These are phyloP conservation scores for Drosophila lini DNA, from an alignment of 1,140 invertebrate genomes.

Conservation along the genomic window DNA sequence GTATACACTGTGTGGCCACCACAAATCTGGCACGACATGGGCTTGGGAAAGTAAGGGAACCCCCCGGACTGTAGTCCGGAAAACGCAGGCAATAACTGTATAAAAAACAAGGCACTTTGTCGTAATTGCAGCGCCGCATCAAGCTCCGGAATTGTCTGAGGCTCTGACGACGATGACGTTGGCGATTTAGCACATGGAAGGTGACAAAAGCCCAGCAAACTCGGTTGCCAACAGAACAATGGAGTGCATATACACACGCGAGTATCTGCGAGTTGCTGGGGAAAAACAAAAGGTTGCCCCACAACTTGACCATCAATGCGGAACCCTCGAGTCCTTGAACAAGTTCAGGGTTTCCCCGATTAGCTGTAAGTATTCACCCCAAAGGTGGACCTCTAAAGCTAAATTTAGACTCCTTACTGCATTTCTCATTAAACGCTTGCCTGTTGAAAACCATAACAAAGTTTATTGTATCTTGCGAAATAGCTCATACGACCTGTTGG, in stretches of 20 bases:
- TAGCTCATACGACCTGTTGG: slow-evolving; percentile 9
- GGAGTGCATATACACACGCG: slow-evolving; percentile 24
- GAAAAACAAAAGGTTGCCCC: slow-evolving; percentile 7
- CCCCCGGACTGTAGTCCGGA: slow-evolving; percentile 18
- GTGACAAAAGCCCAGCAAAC: slow-evolving; percentile 47
- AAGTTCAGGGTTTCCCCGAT: slow-evolving; percentile 22
- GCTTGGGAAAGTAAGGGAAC: slow-evolving; percentile 11
- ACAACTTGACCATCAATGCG: slow-evolving; percentile 20
- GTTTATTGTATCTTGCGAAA: slow-evolving; percentile 5
- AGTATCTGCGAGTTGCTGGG: slow-evolving; percentile 1
- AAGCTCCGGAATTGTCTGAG: slow-evolving; percentile 19
- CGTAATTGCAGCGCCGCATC: slow-evolving; percentile 37
- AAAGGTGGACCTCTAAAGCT: neutral
- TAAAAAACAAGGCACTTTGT: slow-evolving; percentile 27
- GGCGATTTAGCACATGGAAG: slow-evolving; percentile 48
- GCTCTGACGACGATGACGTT: slow-evolving; percentile 15
- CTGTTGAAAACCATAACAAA: neutral
- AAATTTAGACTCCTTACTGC: slow-evolving; percentile 3
- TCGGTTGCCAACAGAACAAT: slow-evolving; percentile 46
- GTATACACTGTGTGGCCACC: neutral
- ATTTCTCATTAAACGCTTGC: neutral
- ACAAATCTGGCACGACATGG: slow-evolving; percentile 10
- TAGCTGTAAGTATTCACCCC: neutral
- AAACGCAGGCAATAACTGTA: slow-evolving; percentile 38
- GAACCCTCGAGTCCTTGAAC: slow-evolving; percentile 41